Evolutionary conservation across 2,113 vertebrate species (phyloP).

Genomic region (Eretmochelys imbricata): DNA sequence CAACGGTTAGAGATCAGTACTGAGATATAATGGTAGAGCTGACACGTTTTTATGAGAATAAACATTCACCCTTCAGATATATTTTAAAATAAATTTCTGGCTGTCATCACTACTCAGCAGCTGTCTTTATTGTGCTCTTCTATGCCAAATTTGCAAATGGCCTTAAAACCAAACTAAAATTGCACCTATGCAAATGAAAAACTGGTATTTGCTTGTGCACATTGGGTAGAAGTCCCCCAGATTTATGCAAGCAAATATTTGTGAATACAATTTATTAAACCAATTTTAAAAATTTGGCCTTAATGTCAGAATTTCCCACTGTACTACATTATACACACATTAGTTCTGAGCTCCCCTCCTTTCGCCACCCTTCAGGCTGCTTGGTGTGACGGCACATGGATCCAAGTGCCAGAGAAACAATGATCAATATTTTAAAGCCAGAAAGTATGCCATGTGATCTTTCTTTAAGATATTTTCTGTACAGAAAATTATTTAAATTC

Average conservation of each 20-base stretch:
- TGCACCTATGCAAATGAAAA: background rate
- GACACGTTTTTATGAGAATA: background rate
- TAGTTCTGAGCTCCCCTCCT: background rate
- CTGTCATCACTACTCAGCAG: background rate
- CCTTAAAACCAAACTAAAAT: fast-evolving
- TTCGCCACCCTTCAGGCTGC: background rate
- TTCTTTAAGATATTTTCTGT: background rate
- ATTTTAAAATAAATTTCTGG: background rate
- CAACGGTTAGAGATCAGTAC: background rate
- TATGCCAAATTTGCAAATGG: background rate
- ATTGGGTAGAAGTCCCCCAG: background rate
- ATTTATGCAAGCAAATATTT: background rate
- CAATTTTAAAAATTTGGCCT: background rate
- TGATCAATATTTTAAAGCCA: background rate
- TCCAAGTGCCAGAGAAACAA: background rate
- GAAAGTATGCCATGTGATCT: background rate
- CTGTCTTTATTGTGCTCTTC: background rate
- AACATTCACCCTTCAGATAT: background rate
- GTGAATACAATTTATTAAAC: background rate
- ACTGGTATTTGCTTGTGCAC: background rate
- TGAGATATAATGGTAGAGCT: background rate
- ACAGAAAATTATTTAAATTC: background rate
- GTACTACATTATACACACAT: background rate
- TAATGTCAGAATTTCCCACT: background rate
- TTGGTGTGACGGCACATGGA: background rate